Evolutionary conservation across 2,113 vertebrate species (phyloP), one percentile per base, ranked within the genome.

Genomic region (Caloenas nicobarica): DNA sequence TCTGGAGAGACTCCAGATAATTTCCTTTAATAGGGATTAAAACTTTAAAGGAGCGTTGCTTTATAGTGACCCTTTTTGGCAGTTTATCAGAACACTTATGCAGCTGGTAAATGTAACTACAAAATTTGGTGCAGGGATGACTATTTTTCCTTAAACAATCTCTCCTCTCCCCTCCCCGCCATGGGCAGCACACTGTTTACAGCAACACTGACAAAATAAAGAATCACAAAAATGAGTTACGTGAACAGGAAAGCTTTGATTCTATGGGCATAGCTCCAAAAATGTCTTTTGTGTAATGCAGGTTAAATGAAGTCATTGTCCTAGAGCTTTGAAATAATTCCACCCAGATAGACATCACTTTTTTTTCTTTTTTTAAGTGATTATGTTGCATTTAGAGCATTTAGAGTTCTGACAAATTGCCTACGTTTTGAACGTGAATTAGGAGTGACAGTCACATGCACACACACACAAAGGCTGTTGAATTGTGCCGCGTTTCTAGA

Each of bases 1-100:
- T 92, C 89, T 96, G 95, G 95, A 97, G 69, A 92, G 93, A 96
- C 62, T 96, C 94, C 95, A 95, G 83, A 96, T 95, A 95, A 95
- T 94, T 96, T 96, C 93, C 62, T 97, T 97, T 94, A 96, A 90
- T 91, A 94, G 80, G 78, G 88, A 94, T 81, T 91, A 96, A 91
- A 93, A 96, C 81, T 95, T 96, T 95, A 96, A 97, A 97, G 89
- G 53, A 88, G 46, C 29, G 34, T 70, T 95, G 71, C 88, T 96
- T 96, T 96, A 95, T 95, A 94, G 87, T 90, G 91, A 94, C 73
- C 53, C 71, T 91, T 95, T 93, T 95, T 92, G 90, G 93, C 73
- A 93, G 76, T 93, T 93, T 95, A 92, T 95, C 95, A 91, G 92
- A 83, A 91, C 71, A 44, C 76, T 93, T 95, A 64, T 64, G 79